Evolutionary conservation across 2,888 invertebrate species (phyloP), one percentile per base, ranked within the genome.

Genomic region (Quadroppia sp.): DNA sequence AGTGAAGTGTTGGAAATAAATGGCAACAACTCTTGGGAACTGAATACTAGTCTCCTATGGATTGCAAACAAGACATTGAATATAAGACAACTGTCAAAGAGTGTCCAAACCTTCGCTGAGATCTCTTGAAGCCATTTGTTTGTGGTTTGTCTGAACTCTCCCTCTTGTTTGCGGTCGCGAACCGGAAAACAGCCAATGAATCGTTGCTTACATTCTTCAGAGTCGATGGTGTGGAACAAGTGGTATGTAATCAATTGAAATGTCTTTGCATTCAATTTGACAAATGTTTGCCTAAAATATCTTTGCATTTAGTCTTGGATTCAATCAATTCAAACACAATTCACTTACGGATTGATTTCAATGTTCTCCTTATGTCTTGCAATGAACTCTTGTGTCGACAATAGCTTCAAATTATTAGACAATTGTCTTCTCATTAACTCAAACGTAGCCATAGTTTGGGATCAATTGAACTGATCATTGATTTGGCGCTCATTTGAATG

Each of bases 211-310:
- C 36, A 64, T 64, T 64, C 64, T 36, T 64, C 40, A 1, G 64
- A 2, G 20, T 64, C n/a, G 20, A 64, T 15, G 1, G 20, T 64
- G 2, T 32, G 4, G n/a, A 64, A 64, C 40, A 64, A 64, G 17
- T 36, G 40, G n/a, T 64, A 64, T 20, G 64, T 64, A 40, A 64
- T 64, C 17, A 40, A 64, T 64, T 64, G 64, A 40, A 64, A 64
- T 40, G 40, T 2, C 30, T 32, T 40, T 64, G n/a, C n/a, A 17
- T 7, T 64, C 36, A 32, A n/a, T 20, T 64, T 64, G 2, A 15
- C 9, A 30, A 64, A 64, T n/a, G 40, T 36, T 13, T 64, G 15
- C 30, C 64, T 64, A 20, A 59, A 59, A 30, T 11, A 15, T 15
- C 11, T 7, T 36, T 36, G 6, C 6, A 45, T 13, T 45, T 28